Conservation (phyloP, 1,140 invertebrate genomes). For the Drosophila repletoides region DNA sequence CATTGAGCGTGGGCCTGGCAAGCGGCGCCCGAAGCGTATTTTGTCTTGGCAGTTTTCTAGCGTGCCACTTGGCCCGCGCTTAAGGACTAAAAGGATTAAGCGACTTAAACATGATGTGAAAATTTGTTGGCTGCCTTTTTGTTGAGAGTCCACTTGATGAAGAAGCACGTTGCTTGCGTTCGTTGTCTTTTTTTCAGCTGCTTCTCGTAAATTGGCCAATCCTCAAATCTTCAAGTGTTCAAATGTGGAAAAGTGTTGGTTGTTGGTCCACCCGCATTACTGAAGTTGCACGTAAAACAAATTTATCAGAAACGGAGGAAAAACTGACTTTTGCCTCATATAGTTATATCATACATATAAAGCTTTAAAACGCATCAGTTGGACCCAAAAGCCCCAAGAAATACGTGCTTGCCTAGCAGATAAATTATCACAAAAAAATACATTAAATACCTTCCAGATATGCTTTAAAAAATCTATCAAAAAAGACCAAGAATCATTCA, state of each 20-base stretch:
- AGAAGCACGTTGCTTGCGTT: constrained; percentile 36
- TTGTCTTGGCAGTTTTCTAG: constrained; percentile 53
- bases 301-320: constrained; percentile 55
- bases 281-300: constrained; percentile 59
- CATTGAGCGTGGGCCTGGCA: neutral
- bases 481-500: neutral
- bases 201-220: constrained; percentile 57
- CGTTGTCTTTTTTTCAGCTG: neutral
- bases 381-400: constrained; percentile 23
- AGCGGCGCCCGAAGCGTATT: constrained; percentile 21
- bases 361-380: constrained; percentile 47
- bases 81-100: constrained; percentile 78
- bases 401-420: constrained; percentile 48
- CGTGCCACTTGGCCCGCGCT: constrained; percentile 66
- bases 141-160: constrained; percentile 21
- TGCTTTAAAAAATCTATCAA: neutral
- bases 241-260: neutral
- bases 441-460: too few relatives aligned
- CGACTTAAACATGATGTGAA: constrained; percentile 75
- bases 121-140: constrained; percentile 67
- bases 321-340: constrained; percentile 33
- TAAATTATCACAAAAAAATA: constrained; percentile 6
- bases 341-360: too few relatives aligned
- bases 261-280: neutral
- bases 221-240: constrained; percentile 2